Conservation (phyloP, 1,140 invertebrate species). For the Yoshiicerus persimilis region DNA sequence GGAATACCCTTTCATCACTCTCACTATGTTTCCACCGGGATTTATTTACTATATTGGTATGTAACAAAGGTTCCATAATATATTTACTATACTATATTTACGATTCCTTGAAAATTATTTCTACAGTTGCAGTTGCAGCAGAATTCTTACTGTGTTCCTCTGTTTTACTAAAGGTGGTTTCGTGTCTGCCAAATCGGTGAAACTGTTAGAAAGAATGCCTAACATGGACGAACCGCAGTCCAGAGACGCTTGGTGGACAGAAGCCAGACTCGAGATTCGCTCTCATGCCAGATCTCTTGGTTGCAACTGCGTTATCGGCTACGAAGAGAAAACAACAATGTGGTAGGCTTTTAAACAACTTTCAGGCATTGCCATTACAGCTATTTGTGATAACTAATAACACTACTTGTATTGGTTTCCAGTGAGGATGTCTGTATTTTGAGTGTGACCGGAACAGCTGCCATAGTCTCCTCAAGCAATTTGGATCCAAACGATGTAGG, state of each 20-base stretch:
- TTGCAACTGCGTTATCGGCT: slow-evolving; percentile 92
- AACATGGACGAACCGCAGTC: slow-evolving; percentile 85
- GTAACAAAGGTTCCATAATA: background rate
- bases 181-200: slow-evolving; percentile 82
- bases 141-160: too few species aligned
- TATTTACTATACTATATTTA: background rate
- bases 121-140: background rate
- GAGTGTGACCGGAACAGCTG: slow-evolving; percentile 90
- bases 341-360: slow-evolving; percentile 71
- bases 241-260: slow-evolving; percentile 92
- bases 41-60: slow-evolving; percentile 87
- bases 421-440: slow-evolving; percentile 94
- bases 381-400: background rate
- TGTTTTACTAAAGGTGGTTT: slow-evolving; percentile 76
- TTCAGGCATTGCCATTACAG: background rate
- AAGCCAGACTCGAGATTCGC: slow-evolving; percentile 88
- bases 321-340: slow-evolving; percentile 84
- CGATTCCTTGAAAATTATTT: background rate
- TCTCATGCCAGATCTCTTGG: slow-evolving; percentile 85
- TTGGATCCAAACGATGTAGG: background rate
- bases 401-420: slow-evolving; percentile 46
- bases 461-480: slow-evolving; percentile 63
- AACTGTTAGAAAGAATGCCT: slow-evolving; percentile 77
- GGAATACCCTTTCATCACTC: slow-evolving; percentile 94
- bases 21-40: slow-evolving; percentile 82